Evolutionary conservation across 2,113 vertebrate genomes (phyloP).

Genomic region (Antechinus stuartii): DNA sequence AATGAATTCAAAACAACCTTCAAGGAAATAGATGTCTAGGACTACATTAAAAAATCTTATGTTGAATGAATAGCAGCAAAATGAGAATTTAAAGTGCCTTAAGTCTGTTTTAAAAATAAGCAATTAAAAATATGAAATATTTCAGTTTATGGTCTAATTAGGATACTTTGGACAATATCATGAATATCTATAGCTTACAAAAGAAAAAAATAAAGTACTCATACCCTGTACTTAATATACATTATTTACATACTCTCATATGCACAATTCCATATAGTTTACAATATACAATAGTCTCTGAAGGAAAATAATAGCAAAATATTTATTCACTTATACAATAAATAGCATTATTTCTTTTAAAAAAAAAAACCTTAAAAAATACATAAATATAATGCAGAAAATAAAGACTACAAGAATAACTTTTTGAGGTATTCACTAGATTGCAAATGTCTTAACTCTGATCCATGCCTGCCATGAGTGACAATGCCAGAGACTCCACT

Average conservation of each 20-base stretch:
- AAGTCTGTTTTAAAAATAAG: slow-evolving; percentile 51
- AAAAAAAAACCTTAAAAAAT: slow-evolving; percentile 5
- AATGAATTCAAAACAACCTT: slow-evolving; percentile 19
- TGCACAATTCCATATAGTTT: background rate
- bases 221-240: background rate
- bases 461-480: slow-evolving; percentile 98
- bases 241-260: slow-evolving; percentile 49
- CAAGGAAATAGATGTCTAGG: slow-evolving; percentile 10
- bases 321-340: background rate
- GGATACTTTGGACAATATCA: slow-evolving; percentile 1
- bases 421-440: slow-evolving; percentile 15
- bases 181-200: slow-evolving; percentile 25
- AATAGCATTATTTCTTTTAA: background rate
- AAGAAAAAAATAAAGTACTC: slow-evolving; percentile 35
- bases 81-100: slow-evolving; percentile 13
- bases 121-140: slow-evolving; percentile 44
- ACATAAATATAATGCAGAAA: slow-evolving; percentile 21
- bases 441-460: slow-evolving; percentile 84
- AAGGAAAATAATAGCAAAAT: slow-evolving; percentile 23
- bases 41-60: background rate
- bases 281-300: background rate
- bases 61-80: background rate
- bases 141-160: slow-evolving; percentile 38
- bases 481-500: slow-evolving; percentile 98
- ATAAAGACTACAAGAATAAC: background rate